These are phyloP conservation scores for Gastrophysa polygoni DNA, from an alignment of 2,888 invertebrate species.

Conservation along the genomic window DNA sequence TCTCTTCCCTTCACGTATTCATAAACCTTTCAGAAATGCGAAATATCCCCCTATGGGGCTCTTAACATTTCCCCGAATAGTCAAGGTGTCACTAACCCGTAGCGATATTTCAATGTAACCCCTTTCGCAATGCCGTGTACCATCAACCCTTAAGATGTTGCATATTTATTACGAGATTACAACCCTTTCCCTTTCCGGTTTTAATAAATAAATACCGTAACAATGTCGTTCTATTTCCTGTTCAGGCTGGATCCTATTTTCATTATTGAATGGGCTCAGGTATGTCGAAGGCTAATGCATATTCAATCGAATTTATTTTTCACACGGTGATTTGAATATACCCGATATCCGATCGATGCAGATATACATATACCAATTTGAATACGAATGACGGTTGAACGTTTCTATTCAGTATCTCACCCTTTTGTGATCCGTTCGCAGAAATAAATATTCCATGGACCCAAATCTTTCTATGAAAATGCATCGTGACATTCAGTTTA, in stretches of 20 bases:
- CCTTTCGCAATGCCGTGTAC: neutral
- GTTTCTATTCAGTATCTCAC: neutral
- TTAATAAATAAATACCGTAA: slow-evolving; percentile 10
- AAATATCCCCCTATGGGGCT: neutral
- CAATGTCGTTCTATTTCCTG: slow-evolving; percentile 14
- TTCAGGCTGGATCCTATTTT: neutral
- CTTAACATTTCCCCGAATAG: neutral
- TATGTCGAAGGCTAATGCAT: slow-evolving; percentile 8
- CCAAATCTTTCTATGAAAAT: neutral
- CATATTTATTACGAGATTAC: slow-evolving; percentile 7
- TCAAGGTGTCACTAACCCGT: neutral
- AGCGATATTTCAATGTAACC: slow-evolving; percentile 6
- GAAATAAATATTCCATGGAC: neutral
- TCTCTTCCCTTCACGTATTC: neutral
- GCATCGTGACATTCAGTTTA: neutral
- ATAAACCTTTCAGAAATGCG: neutral
- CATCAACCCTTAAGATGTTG: slow-evolving; percentile 10
- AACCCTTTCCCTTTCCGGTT: slow-evolving; percentile 9
- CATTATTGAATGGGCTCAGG: slow-evolving; percentile 9
- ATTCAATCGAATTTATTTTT: slow-evolving; percentile 16
- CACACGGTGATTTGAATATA: slow-evolving; percentile 15
- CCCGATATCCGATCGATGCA: neutral
- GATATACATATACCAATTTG: neutral
- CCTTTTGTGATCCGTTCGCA: neutral
- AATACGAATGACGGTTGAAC: neutral